A percentile compares a stretch with the other conserved stretches of the same genome.
These are phyloP conservation scores for Actinemys pallida DNA, from an alignment of 2,113 vertebrate genomes.

Conservation along the genomic window DNA sequence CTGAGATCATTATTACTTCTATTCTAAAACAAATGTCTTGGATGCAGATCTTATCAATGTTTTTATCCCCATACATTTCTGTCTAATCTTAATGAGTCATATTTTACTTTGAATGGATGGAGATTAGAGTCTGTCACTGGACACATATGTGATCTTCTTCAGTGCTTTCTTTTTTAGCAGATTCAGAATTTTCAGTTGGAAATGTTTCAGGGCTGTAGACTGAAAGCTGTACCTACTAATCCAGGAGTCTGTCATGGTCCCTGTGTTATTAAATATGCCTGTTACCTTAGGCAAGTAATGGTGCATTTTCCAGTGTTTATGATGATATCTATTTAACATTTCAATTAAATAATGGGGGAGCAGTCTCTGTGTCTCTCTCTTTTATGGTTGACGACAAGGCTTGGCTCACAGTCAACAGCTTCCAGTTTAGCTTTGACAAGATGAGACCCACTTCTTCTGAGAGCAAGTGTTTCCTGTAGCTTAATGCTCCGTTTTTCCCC, in stretches of 20 bases:
- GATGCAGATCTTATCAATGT: neutral
- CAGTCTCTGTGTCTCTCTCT: conserved; percentile 17
- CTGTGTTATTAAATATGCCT: neutral
- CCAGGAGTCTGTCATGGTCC: neutral
- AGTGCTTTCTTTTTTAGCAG: neutral
- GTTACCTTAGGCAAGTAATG: conserved; percentile 5
- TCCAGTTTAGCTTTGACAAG: conserved; percentile 35
- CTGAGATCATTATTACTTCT: neutral
- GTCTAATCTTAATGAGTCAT: neutral
- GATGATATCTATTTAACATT: conserved; percentile 43
- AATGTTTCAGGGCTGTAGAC: neutral
- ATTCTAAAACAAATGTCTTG: neutral
- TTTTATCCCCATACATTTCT: neutral
- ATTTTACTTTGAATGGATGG: neutral
- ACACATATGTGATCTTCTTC: neutral
- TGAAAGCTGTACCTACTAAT: neutral
- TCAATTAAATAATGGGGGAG: conserved; percentile 34
- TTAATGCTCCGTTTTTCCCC: neutral
- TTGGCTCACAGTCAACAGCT: conserved; percentile 22
- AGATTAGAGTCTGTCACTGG: neutral
- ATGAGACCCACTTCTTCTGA: neutral
- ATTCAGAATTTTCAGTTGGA: neutral
- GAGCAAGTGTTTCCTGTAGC: neutral
- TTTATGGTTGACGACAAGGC: neutral
- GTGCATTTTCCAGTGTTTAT: neutral